Evolutionary conservation across 2,113 vertebrate genomes (phyloP).

Genomic region (Cercopithecus mona): DNA sequence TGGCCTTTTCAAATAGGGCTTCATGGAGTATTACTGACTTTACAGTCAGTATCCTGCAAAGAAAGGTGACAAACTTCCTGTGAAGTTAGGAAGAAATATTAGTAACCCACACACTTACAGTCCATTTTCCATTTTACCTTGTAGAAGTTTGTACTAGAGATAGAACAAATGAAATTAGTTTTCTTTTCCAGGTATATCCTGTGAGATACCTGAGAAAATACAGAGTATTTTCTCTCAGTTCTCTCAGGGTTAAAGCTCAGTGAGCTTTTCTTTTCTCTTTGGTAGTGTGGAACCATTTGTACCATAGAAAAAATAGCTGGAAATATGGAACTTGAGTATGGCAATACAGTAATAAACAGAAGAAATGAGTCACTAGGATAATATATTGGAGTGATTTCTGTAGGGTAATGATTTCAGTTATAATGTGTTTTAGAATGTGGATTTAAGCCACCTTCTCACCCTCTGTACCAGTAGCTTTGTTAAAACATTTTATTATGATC

Average conservation of each 20-base stretch:
- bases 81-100: neutral
- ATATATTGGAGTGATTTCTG: neutral
- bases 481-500: neutral
- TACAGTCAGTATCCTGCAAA: neutral
- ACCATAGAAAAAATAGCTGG: neutral
- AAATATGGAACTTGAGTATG: neutral
- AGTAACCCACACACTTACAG: neutral
- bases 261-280: neutral
- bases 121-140: neutral
- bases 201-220: neutral
- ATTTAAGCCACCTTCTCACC: neutral
- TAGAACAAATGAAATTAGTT: neutral
- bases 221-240: slow-evolving; percentile 28
- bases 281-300: neutral
- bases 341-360: neutral
- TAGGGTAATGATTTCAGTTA: neutral
- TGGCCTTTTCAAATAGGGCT: neutral
- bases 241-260: neutral
- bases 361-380: neutral
- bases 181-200: neutral
- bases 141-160: neutral
- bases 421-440: neutral
- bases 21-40: neutral
- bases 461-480: neutral
- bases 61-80: neutral